Base-by-base conservation (phyloP, 2,113 vertebrate genomes). In the Serinus canaria region DNA sequence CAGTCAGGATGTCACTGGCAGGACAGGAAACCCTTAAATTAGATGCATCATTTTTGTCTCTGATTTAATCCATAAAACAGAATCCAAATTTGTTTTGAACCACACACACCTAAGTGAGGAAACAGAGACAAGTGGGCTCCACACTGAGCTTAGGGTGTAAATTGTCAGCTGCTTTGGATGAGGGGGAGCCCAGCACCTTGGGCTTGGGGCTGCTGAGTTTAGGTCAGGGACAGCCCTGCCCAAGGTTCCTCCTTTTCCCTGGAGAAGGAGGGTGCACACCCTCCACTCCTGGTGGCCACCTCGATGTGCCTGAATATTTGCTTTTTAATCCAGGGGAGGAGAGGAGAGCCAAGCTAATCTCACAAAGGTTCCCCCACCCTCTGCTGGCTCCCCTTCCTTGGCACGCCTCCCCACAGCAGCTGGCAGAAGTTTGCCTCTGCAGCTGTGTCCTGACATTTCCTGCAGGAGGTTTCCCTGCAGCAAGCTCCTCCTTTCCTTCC, bases 401-500 rank as follows among this genome's bases (percentile, higher is more conserved):
- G 96, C 92, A 44, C 64, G 47, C 50, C 72, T 46, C 83, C 86
- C 58, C 43, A 80, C 83, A 95, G 85, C 91, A 95, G 96, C 94
- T 95, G 95, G n/a, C 82, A 88, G 83, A 86, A 94, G 85, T 89
- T 72, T 74, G 20, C 74, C 73, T 92, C 63, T 92, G 67, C 77
- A 62, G 5, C 70, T 46, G 44, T 72, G 79, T 9, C 68, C 66
- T 83, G 85, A 95, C 73, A 88, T 94, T 90, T 92, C 92, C 86
- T 94, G 80, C 47, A 80, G 46, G 1, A 52, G 62, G 15, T 50
- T 90, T 94, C 87, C 83, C 88, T 84, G 85, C 94, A 93, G 88
- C 87, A 92, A 56, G n/a, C n/a, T 37, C 37, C 37, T 37, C 10
- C 37, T 9, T 37, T 39, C 39, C 39, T 39, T 39, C 39, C 39